phyloP scores from a whole-genome alignment of 2,888 invertebrate genomes.

The Dicroscelio sp. region DNA sequence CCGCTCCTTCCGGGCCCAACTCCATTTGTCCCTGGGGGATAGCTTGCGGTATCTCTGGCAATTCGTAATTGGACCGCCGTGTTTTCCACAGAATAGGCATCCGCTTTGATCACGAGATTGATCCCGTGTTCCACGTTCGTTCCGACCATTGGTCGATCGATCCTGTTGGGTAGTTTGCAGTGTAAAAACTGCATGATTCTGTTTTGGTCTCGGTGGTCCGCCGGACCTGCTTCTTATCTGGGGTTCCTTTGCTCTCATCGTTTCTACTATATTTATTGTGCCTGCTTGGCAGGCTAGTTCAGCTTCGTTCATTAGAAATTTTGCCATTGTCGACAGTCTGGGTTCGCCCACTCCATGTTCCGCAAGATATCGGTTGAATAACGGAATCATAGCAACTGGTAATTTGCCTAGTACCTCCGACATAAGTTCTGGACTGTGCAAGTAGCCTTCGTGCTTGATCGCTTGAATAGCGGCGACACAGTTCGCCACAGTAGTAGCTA shows the following conservation, averaged over 20 bases:
- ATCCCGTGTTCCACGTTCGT: no score
- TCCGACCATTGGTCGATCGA: no score
- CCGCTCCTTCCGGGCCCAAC: neutral
- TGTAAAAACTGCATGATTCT: no score
- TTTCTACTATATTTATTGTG: neutral
- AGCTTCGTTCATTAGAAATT: neutral
- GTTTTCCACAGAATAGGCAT: neutral
- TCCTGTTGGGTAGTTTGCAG: neutral
- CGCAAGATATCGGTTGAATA: neutral
- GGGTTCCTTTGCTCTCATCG: neutral
- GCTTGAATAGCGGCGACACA: no score
- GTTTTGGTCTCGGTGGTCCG: no score
- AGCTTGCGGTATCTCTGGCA: neutral
- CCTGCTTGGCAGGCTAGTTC: neutral
- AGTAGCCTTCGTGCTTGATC: no score
- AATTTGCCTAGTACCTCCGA: neutral
- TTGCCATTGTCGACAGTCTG: neutral
- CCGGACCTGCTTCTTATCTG: neutral
- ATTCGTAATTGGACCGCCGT: neutral
- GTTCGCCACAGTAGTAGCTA: no score
- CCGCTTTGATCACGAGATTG: neutral
- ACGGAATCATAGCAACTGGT: neutral
- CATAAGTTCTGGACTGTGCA: no score
- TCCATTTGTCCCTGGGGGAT: neutral
- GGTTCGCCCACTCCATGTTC: neutral